Percentiles rank a stretch among this genome's conserved stretches.
These are phyloP conservation scores for Myotis myotis DNA, from an alignment of 2,797 vertebrate genomes.

Conservation along the genomic window DNA sequence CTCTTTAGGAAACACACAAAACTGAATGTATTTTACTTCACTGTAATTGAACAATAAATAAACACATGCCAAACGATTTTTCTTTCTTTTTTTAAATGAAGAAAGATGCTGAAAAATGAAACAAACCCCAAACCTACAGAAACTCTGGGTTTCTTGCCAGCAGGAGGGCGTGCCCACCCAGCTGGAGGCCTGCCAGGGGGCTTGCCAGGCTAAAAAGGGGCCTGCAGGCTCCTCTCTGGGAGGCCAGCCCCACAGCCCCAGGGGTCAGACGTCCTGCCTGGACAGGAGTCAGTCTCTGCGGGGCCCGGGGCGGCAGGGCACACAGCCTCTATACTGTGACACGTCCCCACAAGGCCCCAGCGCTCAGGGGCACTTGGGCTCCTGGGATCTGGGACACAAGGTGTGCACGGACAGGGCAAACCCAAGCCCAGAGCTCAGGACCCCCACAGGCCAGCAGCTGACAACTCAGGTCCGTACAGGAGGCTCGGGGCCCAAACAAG, in stretches of 20 bases:
- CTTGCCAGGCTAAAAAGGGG: background rate
- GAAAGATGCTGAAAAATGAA: background rate
- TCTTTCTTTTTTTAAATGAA: conserved; percentile 1
- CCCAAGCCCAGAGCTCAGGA: background rate
- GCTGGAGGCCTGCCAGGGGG: background rate
- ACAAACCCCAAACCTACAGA: background rate
- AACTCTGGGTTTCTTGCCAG: background rate
- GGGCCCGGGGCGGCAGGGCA: background rate
- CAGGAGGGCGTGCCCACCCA: background rate
- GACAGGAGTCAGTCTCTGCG: background rate
- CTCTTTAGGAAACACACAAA: background rate
- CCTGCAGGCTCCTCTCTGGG: background rate
- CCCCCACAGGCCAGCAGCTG: background rate
- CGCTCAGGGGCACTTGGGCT: background rate
- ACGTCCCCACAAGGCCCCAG: background rate
- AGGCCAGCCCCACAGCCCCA: background rate
- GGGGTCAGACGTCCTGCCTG: background rate
- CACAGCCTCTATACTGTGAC: background rate
- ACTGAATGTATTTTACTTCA: background rate
- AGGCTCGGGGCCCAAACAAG: background rate
- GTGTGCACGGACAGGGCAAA: background rate
- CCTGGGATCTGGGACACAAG: background rate
- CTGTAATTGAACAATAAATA: conserved; percentile 76
- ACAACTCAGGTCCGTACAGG: rapidly evolving
- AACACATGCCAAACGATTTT: conserved; percentile 53